Evolutionary conservation across 2,888 invertebrate genomes (phyloP), one percentile per base, ranked within the genome.

Genomic region (Melanostoma mellinum): DNA sequence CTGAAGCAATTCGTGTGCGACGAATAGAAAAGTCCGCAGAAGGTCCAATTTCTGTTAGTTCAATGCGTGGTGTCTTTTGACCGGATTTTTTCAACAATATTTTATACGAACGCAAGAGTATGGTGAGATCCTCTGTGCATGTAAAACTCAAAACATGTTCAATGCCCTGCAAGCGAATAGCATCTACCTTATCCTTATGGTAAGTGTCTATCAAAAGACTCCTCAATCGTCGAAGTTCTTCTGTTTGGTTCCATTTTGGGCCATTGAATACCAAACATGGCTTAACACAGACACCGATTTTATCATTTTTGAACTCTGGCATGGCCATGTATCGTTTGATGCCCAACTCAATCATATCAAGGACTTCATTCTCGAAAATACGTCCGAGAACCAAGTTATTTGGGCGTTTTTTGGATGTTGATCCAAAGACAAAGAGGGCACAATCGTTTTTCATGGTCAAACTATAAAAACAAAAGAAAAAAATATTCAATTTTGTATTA

Each of bases 281-380:
- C 91, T 99, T 99, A 0, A 95, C 94, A 4, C 97, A 98, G 3
- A 94, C 92, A 0, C 95, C 91, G 35, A 96, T 94, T 90, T 96
- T 97, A 67, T 95, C 94, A 71, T 94, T 94, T 84, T 94, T 94
- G 88, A 98, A 97, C 53, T 96, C 96, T 20, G 93, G 92, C 90
- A 99, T 93, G 0, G 96, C 93, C 89, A 94, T 94, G 89, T 94
- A 98, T 69, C 94, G 94, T 68, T 97, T 96, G 32, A 99, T 94
- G 8, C 98, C 97, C 72, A 99, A 93, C 92, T 99, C 99, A 74
- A 97, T 94, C 98, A 99, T 98, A 89, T 99, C 99, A 73, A 99
- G 92, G 38, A 99, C 92, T 74, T 96, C 95, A 88, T 96, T 94
- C 91, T 99, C 97, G 91, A 95, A 99, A 89, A 96, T 95, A 86